Evolutionary conservation across 2,888 invertebrate species (phyloP).

Genomic region (Coleophora deauratella): DNA sequence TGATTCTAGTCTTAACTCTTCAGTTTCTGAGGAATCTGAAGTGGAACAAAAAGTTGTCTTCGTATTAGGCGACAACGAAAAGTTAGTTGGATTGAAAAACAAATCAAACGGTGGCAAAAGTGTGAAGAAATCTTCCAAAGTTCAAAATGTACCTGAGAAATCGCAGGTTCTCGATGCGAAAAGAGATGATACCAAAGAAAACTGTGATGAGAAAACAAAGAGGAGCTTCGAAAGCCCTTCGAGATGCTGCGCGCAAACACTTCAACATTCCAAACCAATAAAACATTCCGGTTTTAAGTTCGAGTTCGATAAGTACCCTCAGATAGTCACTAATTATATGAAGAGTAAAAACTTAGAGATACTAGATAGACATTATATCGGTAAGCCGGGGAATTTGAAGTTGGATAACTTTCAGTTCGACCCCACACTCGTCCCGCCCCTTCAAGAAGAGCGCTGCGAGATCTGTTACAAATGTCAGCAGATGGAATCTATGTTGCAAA

Average conservation of each 20-base stretch:
- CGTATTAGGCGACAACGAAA: conserved; percentile 81
- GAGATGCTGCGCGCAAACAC: conserved; percentile 64
- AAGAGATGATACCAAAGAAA: conserved; percentile 30
- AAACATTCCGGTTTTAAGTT: conserved; percentile 83
- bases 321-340: conserved; percentile 84
- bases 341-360: conserved; percentile 81
- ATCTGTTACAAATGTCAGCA: conserved; percentile 68
- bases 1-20: conserved; percentile 51
- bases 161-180: conserved; percentile 22
- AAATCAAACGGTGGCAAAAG: conserved; percentile 55
- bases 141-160: conserved; percentile 32
- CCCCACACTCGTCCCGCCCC: conserved; percentile 57
- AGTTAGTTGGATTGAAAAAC: conserved; percentile 77
- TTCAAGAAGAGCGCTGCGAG: conserved; percentile 67
- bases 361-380: conserved; percentile 73
- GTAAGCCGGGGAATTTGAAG: conserved; percentile 71
- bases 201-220: conserved; percentile 27
- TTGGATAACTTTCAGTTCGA: conserved; percentile 69
- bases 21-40: conserved; percentile 39
- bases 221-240: conserved; percentile 45
- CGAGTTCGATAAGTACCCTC: conserved; percentile 82
- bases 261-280: conserved; percentile 75
- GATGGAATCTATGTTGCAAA: conserved; percentile 77
- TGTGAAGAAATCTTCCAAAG: conserved; percentile 56
- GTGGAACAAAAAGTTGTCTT: conserved; percentile 75